Evolutionary conservation across 2,113 vertebrate species (phyloP), one percentile per base, ranked within the genome.

Genomic region (Ptilonorhynchus violaceus): DNA sequence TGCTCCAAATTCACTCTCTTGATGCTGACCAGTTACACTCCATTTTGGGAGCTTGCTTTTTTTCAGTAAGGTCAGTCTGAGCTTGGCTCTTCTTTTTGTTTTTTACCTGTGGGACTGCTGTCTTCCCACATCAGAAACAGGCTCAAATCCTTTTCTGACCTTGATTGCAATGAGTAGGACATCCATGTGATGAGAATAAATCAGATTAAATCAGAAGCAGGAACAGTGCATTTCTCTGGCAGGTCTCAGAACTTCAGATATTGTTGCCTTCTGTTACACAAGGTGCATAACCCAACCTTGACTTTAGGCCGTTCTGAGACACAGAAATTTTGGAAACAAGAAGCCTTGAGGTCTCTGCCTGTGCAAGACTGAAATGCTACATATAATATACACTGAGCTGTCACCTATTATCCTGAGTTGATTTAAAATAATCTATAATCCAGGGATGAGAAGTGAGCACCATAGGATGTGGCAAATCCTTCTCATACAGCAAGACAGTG

Each of bases 351-450:
- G 63, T 55, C 35, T 83, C 44, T 84, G 64, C 58, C 73, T 55
- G 5, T 52, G 56, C 76, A 35, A 63, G 52, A 70, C 79, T 59
- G 64, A 93, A 93, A 80, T 63, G 68, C 39, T 86, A 24, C 33
- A 30, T 9, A 9, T 50, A 80, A 68, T 21, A 44, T 42, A 74
- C 46, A 68, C 30, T 60, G 76, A 91, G 60, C 80, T 86, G 76
- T 87, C 95, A 91, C 72, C 76, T 87, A 70, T 89, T 92, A 95
- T 87, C 76, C 94, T 52, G 73, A 87, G 60, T 89, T 96, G 73
- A 73, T 94, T 96, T 95, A 14, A 96, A 96, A 87, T 91, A 75
- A 86, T 84, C 88, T 93, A 35, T 96, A 95, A 93, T 96, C 91
- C 93, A 68, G 35, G 83, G 76, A 95, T 95, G 64, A 93, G 44